Base-by-base conservation (phyloP, 2,797 vertebrate genomes). In the Gadopsis bispinosus region DNA sequence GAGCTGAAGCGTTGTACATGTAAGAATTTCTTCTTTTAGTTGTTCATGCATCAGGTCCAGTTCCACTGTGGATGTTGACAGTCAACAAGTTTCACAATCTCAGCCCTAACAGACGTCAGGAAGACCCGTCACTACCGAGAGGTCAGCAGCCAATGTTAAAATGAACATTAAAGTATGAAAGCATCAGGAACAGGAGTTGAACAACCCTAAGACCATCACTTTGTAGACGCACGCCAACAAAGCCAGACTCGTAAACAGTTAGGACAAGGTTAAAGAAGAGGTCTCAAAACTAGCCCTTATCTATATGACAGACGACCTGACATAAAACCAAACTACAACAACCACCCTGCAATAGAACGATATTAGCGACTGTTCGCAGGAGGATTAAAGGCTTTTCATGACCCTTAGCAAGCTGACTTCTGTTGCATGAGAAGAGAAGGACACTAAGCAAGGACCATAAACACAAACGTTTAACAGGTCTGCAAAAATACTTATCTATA, bases 401-500 rank as follows among this genome's bases (percentile, higher is more conserved):
- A 86, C 85, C 59, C 45, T 63, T n/a, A 53, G 68, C 68, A 69
- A 73, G 26, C 56, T 54, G 69, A 75, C 80, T 80, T 61, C 35
- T 74, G 63, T 74, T 22, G 67, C 73, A 66, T 55, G 43, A 47
- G 39, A 64, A 14, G 58, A 64, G 53, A 73, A 65, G 76, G 66
- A 71, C 77, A 82, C 73, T 60, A 66, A 84, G 76, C 54, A 64
- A 69, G 14, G 43, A 74, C 77, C 83, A 83, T 92, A 88, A 91
- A 90, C 75, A 81, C 62, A 66, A 85, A 79, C 20, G 66, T 83
- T 84, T 77, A 88, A 87, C 70, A 71, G 58, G 29, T 77, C 83
- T 86, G 90, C 75, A 87, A 83, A 87, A 89, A 83, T 81, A 77
- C 63, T 75, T 94, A 93, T 94, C 91, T 90, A 41, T 70, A 76